phyloP scores from a whole-genome alignment of 2,113 vertebrate genomes.

The human region DNA sequence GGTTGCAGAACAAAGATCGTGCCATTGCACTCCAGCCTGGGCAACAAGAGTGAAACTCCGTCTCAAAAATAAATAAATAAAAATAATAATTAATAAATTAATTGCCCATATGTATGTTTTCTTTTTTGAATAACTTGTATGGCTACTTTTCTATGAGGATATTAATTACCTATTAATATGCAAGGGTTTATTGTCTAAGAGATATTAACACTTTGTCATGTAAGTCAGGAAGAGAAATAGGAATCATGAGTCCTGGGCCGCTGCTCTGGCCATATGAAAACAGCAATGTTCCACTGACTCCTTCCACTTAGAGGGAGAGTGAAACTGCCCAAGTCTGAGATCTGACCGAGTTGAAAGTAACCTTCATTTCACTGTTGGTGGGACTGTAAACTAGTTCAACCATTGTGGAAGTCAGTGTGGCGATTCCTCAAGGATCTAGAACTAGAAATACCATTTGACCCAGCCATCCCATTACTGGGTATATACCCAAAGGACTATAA shows the following conservation, averaged over 20 bases:
- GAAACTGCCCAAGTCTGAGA: background rate
- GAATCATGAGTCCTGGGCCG: background rate
- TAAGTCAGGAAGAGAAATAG: background rate
- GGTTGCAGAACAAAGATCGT: no score
- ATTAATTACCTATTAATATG: background rate
- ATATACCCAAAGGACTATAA: no score
- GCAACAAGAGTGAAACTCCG: no score
- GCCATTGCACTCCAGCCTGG: no score
- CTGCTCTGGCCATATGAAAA: background rate
- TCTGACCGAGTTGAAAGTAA: slow-evolving; percentile 25
- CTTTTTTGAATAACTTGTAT: background rate
- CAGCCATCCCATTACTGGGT: no score
- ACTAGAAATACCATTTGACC: no score
- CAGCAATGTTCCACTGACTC: background rate
- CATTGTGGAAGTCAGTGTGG: no score
- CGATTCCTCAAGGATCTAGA: no score
- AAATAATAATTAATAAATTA: no score
- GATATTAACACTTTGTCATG: background rate
- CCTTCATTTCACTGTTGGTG: background rate
- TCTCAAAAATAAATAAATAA: no score
- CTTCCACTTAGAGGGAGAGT: background rate
- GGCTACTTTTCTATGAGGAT: background rate
- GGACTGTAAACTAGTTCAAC: no score
- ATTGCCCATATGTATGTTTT: background rate
- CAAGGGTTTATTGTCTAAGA: background rate